These are phyloP conservation scores for Parnassius smintheus DNA, from an alignment of 2,888 invertebrate genomes.

Conservation along the genomic window DNA sequence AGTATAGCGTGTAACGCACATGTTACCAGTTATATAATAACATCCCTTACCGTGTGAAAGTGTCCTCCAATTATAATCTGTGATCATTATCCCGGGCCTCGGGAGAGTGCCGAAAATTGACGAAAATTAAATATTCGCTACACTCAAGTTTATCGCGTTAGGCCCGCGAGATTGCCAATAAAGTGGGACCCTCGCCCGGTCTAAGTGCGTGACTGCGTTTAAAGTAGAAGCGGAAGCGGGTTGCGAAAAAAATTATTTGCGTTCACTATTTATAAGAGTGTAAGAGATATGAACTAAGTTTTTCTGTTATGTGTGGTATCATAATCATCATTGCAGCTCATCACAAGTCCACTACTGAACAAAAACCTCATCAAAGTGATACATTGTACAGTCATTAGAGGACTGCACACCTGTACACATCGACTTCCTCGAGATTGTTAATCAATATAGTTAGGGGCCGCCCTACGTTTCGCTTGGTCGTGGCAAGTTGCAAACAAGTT, in stretches of 20 bases:
- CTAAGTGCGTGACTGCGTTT: conserved; percentile 25
- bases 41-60: conserved; percentile 27
- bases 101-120: conserved; percentile 33
- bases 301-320: no score
- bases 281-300: no score
- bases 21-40: conserved; percentile 12
- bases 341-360: no score
- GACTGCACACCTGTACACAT: no score
- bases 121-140: conserved; percentile 71
- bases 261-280: no score
- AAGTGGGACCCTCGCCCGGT: conserved; percentile 41
- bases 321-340: no score
- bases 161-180: conserved; percentile 73
- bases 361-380: no score
- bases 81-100: conserved; percentile 26
- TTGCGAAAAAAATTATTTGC: background rate
- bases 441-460: no score
- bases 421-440: no score
- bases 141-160: conserved; percentile 75
- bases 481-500: no score
- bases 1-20: conserved; percentile 6
- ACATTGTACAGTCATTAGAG: no score
- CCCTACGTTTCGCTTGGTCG: no score
- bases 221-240: conserved; percentile 11
- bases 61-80: conserved; percentile 34